Percentiles rank a stretch among this genome's conserved stretches.
These are phyloP conservation scores for Euleptes europaea DNA, from an alignment of 2,113 vertebrate genomes.

Conservation along the genomic window DNA sequence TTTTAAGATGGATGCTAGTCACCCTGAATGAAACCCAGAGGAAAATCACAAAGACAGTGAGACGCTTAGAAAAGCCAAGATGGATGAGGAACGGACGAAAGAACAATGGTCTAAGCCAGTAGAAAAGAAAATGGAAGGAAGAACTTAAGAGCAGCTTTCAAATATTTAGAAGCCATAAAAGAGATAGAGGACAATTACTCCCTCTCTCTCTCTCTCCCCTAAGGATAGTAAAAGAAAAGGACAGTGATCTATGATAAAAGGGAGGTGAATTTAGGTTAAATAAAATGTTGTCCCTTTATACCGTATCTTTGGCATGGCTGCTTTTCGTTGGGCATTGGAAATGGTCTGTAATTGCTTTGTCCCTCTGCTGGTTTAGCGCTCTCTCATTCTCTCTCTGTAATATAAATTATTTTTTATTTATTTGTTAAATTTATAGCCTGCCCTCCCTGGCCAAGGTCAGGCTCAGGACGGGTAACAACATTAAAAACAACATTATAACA, in stretches of 20 bases:
- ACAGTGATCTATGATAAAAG: not conserved
- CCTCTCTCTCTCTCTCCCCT: not conserved
- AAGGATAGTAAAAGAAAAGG: not conserved
- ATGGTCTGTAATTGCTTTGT: not conserved
- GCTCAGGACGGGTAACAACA: too few relatives aligned
- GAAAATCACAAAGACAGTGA: not conserved
- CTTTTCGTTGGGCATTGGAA: not conserved
- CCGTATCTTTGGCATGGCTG: not conserved
- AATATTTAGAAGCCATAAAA: constrained; percentile 7
- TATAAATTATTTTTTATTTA: too few relatives aligned
- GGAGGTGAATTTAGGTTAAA: not conserved
- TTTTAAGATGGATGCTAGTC: not conserved
- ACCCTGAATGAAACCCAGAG: not conserved
- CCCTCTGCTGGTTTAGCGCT: not conserved
- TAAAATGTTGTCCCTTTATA: not conserved
- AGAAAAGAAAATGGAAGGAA: not conserved
- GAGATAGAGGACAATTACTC: not conserved
- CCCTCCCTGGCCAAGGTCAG: too few relatives aligned
- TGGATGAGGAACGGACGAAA: not conserved
- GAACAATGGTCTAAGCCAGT: not conserved
- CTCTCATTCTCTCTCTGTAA: too few relatives aligned
- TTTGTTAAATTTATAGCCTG: too few relatives aligned
- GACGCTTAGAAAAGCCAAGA: not conserved
- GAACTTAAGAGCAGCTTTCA: constrained; percentile 1
- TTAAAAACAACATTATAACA: too few relatives aligned